Evolutionary conservation across 2,113 vertebrate species (phyloP).

Genomic region (Ploceus nigricollis): DNA sequence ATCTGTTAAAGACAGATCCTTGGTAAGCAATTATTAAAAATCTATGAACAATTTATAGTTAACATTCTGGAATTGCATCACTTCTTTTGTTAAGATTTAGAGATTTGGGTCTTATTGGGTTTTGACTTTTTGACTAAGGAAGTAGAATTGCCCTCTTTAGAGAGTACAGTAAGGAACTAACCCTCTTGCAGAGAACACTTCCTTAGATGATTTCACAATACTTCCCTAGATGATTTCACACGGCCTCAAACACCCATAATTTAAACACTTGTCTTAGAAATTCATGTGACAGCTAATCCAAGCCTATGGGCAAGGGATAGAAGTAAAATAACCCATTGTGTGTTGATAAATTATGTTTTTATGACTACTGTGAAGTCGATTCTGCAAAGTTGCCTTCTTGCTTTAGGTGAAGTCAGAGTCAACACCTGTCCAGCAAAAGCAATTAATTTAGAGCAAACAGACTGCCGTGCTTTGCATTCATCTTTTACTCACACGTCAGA

Average conservation of each 20-base stretch:
- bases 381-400: background rate
- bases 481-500: background rate
- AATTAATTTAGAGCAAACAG: background rate
- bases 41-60: background rate
- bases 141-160: background rate
- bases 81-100: background rate
- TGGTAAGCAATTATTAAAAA: background rate
- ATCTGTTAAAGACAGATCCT: background rate
- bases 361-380: background rate
- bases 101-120: background rate
- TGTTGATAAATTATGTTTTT: background rate
- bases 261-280: background rate
- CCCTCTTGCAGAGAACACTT: background rate
- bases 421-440: background rate
- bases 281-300: background rate
- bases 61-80: background rate
- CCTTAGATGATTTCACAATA: background rate
- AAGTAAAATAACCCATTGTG: background rate
- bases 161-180: background rate
- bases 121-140: background rate
- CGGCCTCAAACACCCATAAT: background rate
- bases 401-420: background rate
- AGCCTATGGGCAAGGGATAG: background rate
- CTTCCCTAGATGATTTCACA: background rate
- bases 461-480: background rate